Base-by-base conservation (phyloP, 1,140 invertebrate genomes). In the Sitodiplosis mosellana region DNA sequence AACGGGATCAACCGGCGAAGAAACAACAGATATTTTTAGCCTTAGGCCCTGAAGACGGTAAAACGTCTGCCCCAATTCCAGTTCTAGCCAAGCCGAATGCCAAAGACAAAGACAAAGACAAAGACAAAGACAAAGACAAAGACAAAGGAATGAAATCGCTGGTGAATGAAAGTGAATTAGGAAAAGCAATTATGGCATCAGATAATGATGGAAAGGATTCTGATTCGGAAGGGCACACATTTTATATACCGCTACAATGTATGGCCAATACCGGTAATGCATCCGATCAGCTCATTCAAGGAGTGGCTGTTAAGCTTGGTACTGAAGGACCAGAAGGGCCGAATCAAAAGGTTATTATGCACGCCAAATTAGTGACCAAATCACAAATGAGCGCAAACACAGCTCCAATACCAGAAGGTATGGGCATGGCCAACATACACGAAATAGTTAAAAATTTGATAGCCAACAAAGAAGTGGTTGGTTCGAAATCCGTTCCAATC, bases 221-320 rank as follows among this genome's bases (percentile, higher is more conserved):
- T 1, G 61, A 66, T 49, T 59, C 60, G 2, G 63, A 65, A 42
- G 72, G 74, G 14, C 74, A 78, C 41, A 63, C 78, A n/a, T 81
- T 81, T 58, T 81, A 81, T 49, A 78, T 81, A 58, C 79, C 79
- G 0, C 53, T 80, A 2, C 74, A 77, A 55, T 69, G 73, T 8
- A 66, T 69, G 0, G 68, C 67, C 2, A 63, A 63, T 15, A 67
- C 60, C 18, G 55, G 54, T 48, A 60, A 64, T 52, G 21, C 63
- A 59, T 61, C 65, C 2, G 65, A 70, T 48, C 68, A 72, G 48
- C 52, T 75, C 18, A 78, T 80, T 48, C 76, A 79, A 52, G 78
- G 77, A 2, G 76, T 80, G 0, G 75, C 76, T 1, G 75, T 78
- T 2, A 80, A 80, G 55, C 57, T 80, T 18, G 77, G 74, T 11